phyloP scores from a whole-genome alignment of 2,888 invertebrate species.

The Eupithecia pulchellata region DNA sequence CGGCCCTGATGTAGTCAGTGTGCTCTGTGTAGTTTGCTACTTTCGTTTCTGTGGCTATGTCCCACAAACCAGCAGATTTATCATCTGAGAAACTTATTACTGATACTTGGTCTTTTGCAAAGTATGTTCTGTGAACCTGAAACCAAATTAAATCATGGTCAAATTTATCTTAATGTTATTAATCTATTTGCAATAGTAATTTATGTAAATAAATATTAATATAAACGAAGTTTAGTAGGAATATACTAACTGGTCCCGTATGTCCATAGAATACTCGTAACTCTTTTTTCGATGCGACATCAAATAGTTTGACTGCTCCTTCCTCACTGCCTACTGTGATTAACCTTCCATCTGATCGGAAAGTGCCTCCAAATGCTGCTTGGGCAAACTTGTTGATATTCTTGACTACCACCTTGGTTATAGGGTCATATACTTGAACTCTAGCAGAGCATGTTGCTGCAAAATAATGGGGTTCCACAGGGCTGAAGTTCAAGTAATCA shows the following conservation, averaged over 20 bases:
- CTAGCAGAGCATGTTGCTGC: constrained; percentile 96
- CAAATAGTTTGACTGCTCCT: constrained; percentile 93
- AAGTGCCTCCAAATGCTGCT: constrained; percentile 93
- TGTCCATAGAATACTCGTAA: constrained; percentile 95
- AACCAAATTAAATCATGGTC: too few species aligned
- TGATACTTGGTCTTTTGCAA: constrained; percentile 91
- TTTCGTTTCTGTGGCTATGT: constrained; percentile 93
- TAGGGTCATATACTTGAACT: constrained; percentile 94
- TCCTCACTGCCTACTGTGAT: constrained; percentile 96
- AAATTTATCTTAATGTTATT: too few species aligned
- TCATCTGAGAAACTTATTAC: constrained; percentile 97
- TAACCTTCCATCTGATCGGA: constrained; percentile 92
- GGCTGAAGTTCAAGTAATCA: constrained; percentile 95
- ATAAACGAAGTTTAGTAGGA: not conserved
- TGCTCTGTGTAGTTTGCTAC: constrained; percentile 88
- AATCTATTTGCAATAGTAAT: not conserved
- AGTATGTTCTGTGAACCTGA: constrained; percentile 92
- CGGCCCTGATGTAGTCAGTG: constrained; percentile 93
- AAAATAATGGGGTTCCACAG: constrained; percentile 94
- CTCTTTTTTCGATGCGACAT: constrained; percentile 92
- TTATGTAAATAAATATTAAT: too few species aligned
- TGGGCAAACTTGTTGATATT: constrained; percentile 93
- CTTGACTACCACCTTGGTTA: constrained; percentile 92
- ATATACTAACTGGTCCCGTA: constrained; percentile 86
- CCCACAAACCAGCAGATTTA: constrained; percentile 94